Base-by-base conservation (phyloP, 2,113 vertebrate species). In the Osmerus eperlanus region DNA sequence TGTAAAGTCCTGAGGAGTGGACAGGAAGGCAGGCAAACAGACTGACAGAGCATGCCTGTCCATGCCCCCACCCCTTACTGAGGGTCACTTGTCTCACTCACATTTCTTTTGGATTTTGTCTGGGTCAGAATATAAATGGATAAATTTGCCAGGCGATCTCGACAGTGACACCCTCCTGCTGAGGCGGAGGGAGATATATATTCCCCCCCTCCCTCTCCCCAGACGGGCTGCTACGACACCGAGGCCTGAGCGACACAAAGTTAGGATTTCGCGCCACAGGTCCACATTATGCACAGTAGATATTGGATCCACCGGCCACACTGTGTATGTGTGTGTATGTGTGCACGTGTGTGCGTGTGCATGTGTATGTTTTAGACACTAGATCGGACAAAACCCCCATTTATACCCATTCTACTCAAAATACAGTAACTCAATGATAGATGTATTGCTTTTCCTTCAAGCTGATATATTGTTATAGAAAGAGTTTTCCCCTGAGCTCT, bases 111-210 rank as follows among this genome's bases (percentile, higher is more conserved):
- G 62, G 67, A 78, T 60, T 73, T 79, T 78, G 74, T 86, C n/a
- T 19, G 55, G 53, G 59, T 59, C 75, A 83, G 87, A 86, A 89
- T 87, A 86, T 89, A 88, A 87, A 87, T 86, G 70, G 85, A 88
- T 83, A 77, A 41, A 87, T 87, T 87, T 85, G 69, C 72, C 74
- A 68, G 72, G 28, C 13, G 68, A 69, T 76, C 78, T 72, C n/a
- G 70, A 47, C 79, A n/a, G 66, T 75, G 81, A 80, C 75, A 81
- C 76, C 67, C 25, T 28, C 25, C 65, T 28, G 70, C 78, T 62
- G 73, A 70, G 58, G 56, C 21, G 3, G 56, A 19, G 3, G 56
- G 18, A 59, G 18, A 60, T 21, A 21, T 11, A 21, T 21, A 13
- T 13, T 60, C 5, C 58, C 21, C n/a, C 55, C 55, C 41, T 2